These are phyloP conservation scores for Micronisus gabar DNA, from an alignment of 2,113 vertebrate species.

Conservation along the genomic window DNA sequence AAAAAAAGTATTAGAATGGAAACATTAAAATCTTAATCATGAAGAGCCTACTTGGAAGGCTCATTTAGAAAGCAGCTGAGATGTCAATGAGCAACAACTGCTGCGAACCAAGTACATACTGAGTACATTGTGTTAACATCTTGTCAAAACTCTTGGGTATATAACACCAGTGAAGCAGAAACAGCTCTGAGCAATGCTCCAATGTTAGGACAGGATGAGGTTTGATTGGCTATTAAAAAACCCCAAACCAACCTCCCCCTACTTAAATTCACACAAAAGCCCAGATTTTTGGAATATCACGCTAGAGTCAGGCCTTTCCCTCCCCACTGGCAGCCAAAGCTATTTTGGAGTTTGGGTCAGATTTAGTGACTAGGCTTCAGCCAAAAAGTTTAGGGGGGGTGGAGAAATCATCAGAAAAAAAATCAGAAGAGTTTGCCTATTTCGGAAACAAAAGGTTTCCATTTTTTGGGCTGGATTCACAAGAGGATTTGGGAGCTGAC, in stretches of 20 bases:
- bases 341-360: slow-evolving; percentile 47
- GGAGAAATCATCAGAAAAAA: background rate
- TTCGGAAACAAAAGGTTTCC: slow-evolving; percentile 49
- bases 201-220: background rate
- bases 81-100: background rate
- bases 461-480: background rate
- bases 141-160: slow-evolving; percentile 1
- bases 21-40: background rate
- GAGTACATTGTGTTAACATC: background rate
- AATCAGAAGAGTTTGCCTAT: background rate
- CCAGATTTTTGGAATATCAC: background rate
- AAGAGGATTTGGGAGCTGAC: slow-evolving; percentile 22
- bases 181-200: background rate
- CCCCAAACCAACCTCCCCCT: background rate
- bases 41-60: background rate
- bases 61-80: background rate
- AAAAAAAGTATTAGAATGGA: background rate
- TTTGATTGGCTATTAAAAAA: slow-evolving; percentile 1
- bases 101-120: background rate
- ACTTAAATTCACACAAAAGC: slow-evolving; percentile 17
- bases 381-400: background rate
- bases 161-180: background rate
- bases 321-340: background rate
- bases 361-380: slow-evolving; percentile 6
- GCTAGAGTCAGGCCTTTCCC: background rate